Evolutionary conservation across 2,888 invertebrate species (phyloP), one percentile per base, ranked within the genome.

Genomic region (Drosophila macrospina): DNA sequence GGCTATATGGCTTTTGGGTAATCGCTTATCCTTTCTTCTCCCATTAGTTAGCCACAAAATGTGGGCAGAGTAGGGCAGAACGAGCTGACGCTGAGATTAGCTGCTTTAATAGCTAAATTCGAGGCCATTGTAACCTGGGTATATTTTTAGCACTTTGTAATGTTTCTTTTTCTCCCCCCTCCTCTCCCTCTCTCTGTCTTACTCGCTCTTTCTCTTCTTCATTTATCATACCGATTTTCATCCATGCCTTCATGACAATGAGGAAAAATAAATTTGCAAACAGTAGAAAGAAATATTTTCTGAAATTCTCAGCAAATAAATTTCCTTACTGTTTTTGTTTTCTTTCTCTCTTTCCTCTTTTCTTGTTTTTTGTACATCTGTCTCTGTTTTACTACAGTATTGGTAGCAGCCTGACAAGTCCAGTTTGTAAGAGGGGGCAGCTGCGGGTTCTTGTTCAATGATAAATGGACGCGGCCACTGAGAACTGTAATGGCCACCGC

Each of bases 251-350:
- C 20, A 34, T 69, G 45, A 50, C 36, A 42, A 48, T 70, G 63
- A 67, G 82, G 61, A 66, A 74, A 80, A 83, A 88, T 86, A 86
- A 85, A 86, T 86, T 88, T 86, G 82, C 80, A 86, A 83, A 74
- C 74, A 69, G 71, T 73, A 62, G 71, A 78, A 45, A 76, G 71
- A 84, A 80, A 85, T 72, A 75, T 80, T 81, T 84, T 70, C 76
- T 65, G 68, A 78, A 86, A 84, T 76, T 81, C 69, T 48, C 66
- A 72, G 74, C 74, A 86, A 60, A 83, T 83, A 86, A 83, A 86
- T 83, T 86, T 66, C 63, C 52, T 64, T 50, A 68, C 71, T 56
- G 62, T 59, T 55, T 52, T 44, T 36, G n/a, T 26, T 45, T 39
- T 55, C n/a, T 47, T 30, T 36, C 32, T 37, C n/a, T 57, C 30